Base-by-base conservation (phyloP, 1,140 invertebrate genomes). In the Thereuonema tuberculata region DNA sequence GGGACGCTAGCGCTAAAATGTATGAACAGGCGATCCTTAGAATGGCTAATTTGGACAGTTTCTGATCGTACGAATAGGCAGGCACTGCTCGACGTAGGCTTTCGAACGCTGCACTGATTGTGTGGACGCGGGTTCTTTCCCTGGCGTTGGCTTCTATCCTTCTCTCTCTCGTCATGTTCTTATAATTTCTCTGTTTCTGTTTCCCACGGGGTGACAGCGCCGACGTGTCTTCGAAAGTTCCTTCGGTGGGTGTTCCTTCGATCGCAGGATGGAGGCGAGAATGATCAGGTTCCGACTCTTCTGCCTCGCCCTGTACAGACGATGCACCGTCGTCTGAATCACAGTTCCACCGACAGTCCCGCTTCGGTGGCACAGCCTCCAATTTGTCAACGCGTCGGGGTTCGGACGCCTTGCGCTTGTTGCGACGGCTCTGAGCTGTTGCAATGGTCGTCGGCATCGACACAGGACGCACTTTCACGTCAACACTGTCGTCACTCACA, bases 61-160 rank as follows among this genome's bases (percentile, higher is more conserved):
- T 93, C 70, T 94, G 91, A 69, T 89, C 89, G 71, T 91, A 86
- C 2, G 89, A 91, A 68, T 93, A 94, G 0, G 90, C 83, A 0
- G 92, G 92, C 15, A 96, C 84, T 0, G 89, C 79, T 37, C 78
- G 78, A 31, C 91, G 78, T 1, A 96, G 75, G 0, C 86, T 92
- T 58, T 96, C 91, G 72, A 94, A 96, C 0, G 91, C 91, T 0
- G 91, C 91, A 68, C 89, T 93, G 62, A 96, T 95, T 0, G 91
- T 94, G 71, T 96, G 92, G 1, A 96, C 92, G 47, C 92, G 76
- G 9, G 91, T 92, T 31, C 92, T 75, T 72, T 96, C 92, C 1
- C 92, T 77, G 0, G 91, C 92, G 67, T 96, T 96, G 0, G 92
- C 92, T 72, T 96, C 91, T 66, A 94, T 92, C 28, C 91, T 75